phyloP scores from a whole-genome alignment of 2,888 invertebrate genomes.

The Panopea generosa region DNA sequence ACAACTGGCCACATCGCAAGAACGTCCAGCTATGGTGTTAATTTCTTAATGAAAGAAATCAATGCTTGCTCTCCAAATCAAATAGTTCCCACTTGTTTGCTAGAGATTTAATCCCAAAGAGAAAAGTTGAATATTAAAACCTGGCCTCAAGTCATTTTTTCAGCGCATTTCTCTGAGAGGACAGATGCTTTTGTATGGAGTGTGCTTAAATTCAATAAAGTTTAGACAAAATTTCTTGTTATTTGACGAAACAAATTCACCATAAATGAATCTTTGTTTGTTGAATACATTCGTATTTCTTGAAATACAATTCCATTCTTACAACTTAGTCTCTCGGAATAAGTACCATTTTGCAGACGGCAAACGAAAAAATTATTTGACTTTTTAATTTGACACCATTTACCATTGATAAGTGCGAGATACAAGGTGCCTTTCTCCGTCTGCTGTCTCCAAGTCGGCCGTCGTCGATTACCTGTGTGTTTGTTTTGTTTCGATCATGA shows the following conservation, averaged over 20 bases:
- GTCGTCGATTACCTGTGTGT: constrained; percentile 7
- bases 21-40: too few relatives aligned
- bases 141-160: background rate
- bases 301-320: constrained; percentile 10
- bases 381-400: constrained; percentile 18
- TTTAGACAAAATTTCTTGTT: constrained; percentile 4
- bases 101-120: background rate
- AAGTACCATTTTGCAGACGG: constrained; percentile 6
- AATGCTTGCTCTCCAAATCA: too few relatives aligned
- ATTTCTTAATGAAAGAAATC: too few relatives aligned
- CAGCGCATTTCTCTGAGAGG: background rate
- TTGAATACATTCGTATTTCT: constrained; percentile 21
- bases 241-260: constrained; percentile 31
- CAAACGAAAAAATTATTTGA: constrained; percentile 1
- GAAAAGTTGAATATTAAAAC: background rate
- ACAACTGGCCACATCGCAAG: too few relatives aligned
- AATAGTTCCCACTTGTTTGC: background rate
- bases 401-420: too few relatives aligned
- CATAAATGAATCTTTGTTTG: constrained; percentile 28
- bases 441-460: constrained; percentile 8
- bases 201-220: constrained; percentile 9
- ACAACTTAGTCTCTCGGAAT: constrained; percentile 17
- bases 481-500: constrained; percentile 20
- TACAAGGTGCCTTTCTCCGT: background rate
- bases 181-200: constrained; percentile 16